These are phyloP conservation scores for Alloscopus bannaensis DNA, from an alignment of 2,888 invertebrate genomes.

Conservation along the genomic window DNA sequence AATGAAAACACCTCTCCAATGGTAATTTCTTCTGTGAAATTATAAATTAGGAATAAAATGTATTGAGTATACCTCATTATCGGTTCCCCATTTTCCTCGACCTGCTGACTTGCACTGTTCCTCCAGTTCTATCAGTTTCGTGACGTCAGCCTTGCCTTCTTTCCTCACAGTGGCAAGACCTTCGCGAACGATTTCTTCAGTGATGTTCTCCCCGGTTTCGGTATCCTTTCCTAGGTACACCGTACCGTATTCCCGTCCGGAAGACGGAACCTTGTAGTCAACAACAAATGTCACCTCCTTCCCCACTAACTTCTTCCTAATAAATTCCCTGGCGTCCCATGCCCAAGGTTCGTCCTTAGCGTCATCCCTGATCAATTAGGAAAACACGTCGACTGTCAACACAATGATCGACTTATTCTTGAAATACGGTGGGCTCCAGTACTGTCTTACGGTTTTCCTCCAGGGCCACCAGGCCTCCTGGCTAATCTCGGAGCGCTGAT, in stretches of 20 bases:
- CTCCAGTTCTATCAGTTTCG: conserved; percentile 88
- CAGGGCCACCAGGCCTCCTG: conserved; percentile 81
- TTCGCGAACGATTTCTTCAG: conserved; percentile 90
- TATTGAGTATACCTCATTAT: conserved; percentile 68
- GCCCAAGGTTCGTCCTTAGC: conserved; percentile 94
- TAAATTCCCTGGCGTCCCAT: conserved; percentile 97
- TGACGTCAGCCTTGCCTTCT: conserved; percentile 83
- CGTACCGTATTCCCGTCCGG: conserved; percentile 91
- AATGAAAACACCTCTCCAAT: too few relatives aligned
- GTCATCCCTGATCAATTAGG: conserved; percentile 78
- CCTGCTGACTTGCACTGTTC: conserved; percentile 91
- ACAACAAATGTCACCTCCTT: conserved; percentile 89
- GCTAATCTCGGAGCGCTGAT: conserved; percentile 95
- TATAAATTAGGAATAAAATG: conserved; percentile 31
- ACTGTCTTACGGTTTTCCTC: conserved; percentile 67
- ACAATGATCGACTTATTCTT: too few relatives aligned
- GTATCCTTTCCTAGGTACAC: conserved; percentile 88
- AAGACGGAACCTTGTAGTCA: conserved; percentile 79
- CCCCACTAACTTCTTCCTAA: conserved; percentile 93
- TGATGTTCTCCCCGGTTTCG: conserved; percentile 88
- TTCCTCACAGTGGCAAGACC: conserved; percentile 90
- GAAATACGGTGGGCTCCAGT: too few relatives aligned
- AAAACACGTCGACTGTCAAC: too few relatives aligned
- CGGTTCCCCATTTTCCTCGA: conserved; percentile 86
- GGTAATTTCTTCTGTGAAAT: too few relatives aligned